Evolutionary conservation across 2,888 invertebrate genomes (phyloP).

Genomic region (Pasiphila rectangulata): DNA sequence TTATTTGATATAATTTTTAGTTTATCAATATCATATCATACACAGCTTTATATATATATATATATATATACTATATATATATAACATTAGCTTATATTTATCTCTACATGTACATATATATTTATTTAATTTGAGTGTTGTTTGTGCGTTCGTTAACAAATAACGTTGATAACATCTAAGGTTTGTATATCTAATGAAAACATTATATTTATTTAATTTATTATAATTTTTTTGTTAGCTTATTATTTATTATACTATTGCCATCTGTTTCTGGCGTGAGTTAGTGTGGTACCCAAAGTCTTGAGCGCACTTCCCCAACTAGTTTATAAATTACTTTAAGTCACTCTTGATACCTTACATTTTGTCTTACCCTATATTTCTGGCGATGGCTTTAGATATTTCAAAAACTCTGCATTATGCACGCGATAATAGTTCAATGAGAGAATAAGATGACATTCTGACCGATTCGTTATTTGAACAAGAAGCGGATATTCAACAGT

Average conservation of each 20-base stretch:
- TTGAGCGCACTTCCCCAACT: slow-evolving; percentile 32
- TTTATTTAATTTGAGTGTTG: slow-evolving; percentile 12
- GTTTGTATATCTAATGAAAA: neutral
- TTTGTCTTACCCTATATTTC: neutral
- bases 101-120: too few species aligned
- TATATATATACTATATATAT: too few species aligned
- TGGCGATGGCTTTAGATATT: slow-evolving; percentile 2
- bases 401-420: neutral
- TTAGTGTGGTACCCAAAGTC: slow-evolving; percentile 54
- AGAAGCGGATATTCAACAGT: neutral
- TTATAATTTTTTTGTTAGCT: too few species aligned
- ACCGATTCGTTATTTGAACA: too few species aligned
- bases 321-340: slow-evolving; percentile 8
- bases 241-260: neutral
- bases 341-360: neutral
- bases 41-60: slow-evolving; percentile 11
- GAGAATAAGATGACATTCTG: neutral
- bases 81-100: slow-evolving; percentile 6
- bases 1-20: neutral
- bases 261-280: slow-evolving; percentile 51
- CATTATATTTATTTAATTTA: slow-evolving; percentile 28
- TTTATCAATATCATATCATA: slow-evolving; percentile 5
- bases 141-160: slow-evolving; percentile 21
- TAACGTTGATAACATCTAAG: slow-evolving; percentile 1
- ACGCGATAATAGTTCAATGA: neutral